phyloP scores from a whole-genome alignment of 2,888 invertebrate genomes.

The Rosalia funebris region DNA sequence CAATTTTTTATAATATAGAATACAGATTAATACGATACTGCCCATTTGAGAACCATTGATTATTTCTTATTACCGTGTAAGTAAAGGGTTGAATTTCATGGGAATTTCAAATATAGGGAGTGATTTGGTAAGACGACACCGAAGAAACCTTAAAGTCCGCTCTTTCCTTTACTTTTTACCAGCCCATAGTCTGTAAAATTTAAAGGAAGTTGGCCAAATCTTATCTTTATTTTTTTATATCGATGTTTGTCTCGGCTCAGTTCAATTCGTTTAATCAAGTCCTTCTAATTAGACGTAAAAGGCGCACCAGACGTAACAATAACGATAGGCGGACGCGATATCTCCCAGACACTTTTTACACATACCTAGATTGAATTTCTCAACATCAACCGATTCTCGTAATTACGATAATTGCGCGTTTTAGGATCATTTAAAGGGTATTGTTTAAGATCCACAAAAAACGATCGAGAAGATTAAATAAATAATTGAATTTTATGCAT shows the following conservation, averaged over 20 bases:
- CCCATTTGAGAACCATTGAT: slow-evolving; percentile 1
- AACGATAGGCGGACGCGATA: too few relatives aligned
- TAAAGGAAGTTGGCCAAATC: not conserved
- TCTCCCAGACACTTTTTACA: too few relatives aligned
- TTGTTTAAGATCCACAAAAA: not conserved
- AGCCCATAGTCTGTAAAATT: not conserved
- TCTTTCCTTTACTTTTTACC: slow-evolving; percentile 32
- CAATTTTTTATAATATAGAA: too few relatives aligned
- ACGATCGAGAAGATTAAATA: not conserved
- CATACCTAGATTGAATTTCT: too few relatives aligned
- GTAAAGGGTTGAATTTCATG: slow-evolving; percentile 47
- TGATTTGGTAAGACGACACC: slow-evolving; percentile 42
- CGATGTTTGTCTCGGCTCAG: too few relatives aligned
- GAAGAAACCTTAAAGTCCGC: slow-evolving; percentile 41
- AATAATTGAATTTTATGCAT: not conserved
- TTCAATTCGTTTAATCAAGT: too few relatives aligned
- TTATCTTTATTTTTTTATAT: not conserved
- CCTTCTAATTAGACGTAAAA: too few relatives aligned
- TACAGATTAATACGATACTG: not conserved
- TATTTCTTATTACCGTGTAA: slow-evolving; percentile 20
- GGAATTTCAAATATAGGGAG: slow-evolving; percentile 40
- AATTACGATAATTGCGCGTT: not conserved
- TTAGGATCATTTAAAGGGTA: not conserved
- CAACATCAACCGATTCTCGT: too few relatives aligned
- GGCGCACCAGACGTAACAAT: too few relatives aligned